phyloP scores from a whole-genome alignment of 2,888 invertebrate genomes.

The Abrostola tripartita region DNA sequence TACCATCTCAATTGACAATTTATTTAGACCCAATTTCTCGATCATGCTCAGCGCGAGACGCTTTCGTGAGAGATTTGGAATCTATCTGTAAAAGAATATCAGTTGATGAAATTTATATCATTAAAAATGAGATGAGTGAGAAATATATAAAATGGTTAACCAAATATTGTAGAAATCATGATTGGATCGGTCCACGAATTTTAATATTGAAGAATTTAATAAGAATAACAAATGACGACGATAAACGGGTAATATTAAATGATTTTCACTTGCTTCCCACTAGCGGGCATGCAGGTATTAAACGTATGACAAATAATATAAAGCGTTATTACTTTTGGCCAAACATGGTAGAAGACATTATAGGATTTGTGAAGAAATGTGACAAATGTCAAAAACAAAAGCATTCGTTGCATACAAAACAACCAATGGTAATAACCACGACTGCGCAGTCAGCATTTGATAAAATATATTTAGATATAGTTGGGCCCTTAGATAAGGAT shows the following conservation, averaged over 20 bases:
- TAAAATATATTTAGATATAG: slow-evolving; percentile 8
- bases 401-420: background rate
- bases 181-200: slow-evolving; percentile 7
- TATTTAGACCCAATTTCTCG: background rate
- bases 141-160: background rate
- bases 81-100: background rate
- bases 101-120: slow-evolving; percentile 1
- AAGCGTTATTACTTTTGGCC: slow-evolving; percentile 11
- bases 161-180: background rate
- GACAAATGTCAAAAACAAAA: slow-evolving; percentile 4
- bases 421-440: slow-evolving; percentile 21
- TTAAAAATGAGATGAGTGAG: background rate
- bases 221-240: background rate
- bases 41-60: background rate
- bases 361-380: slow-evolving; percentile 5
- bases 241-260: slow-evolving; percentile 7
- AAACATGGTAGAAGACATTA: slow-evolving; percentile 8
- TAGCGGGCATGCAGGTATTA: slow-evolving; percentile 9
- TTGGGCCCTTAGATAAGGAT: slow-evolving; percentile 8
- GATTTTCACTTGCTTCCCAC: slow-evolving; percentile 11
- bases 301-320: slow-evolving; percentile 11
- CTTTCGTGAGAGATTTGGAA: background rate
- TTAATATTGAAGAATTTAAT: background rate
- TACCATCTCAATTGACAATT: too few relatives aligned
- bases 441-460: slow-evolving; percentile 6